Conservation (phyloP, 2,113 vertebrate genomes). For the Tragelaphus strepsiceros region DNA sequence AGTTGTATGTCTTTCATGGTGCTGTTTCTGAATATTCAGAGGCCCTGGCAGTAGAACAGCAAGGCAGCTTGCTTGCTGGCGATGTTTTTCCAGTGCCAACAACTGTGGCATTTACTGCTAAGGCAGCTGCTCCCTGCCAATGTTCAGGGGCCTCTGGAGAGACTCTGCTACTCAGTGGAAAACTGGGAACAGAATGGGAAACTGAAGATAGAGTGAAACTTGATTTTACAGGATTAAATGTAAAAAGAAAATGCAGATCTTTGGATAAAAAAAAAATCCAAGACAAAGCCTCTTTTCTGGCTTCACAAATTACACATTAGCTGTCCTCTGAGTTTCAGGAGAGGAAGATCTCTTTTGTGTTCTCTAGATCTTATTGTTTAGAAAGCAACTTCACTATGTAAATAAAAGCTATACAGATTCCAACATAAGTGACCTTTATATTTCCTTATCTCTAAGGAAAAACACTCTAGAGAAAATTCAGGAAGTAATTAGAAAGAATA, state of each 20-base stretch:
- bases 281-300: not conserved
- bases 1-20: not conserved
- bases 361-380: not conserved
- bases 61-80: not conserved
- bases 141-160: not conserved
- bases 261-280: not conserved
- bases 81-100: not conserved
- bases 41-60: not conserved
- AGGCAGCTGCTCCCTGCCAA: not conserved
- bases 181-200: not conserved
- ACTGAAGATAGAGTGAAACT: not conserved
- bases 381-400: not conserved
- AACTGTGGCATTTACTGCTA: not conserved
- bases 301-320: not conserved
- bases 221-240: not conserved
- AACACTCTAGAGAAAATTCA: slow-evolving; percentile 16
- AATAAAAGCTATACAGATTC: not conserved
- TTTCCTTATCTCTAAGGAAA: slow-evolving; percentile 10
- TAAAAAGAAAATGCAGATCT: not conserved
- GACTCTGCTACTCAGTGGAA: not conserved
- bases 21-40: not conserved
- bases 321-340: not conserved
- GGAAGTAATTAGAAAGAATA: not conserved
- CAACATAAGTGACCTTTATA: not conserved
- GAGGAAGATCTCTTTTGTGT: not conserved